phyloP scores from a whole-genome alignment of 1,140 invertebrate genomes.

The Leptoteleia sp. region DNA sequence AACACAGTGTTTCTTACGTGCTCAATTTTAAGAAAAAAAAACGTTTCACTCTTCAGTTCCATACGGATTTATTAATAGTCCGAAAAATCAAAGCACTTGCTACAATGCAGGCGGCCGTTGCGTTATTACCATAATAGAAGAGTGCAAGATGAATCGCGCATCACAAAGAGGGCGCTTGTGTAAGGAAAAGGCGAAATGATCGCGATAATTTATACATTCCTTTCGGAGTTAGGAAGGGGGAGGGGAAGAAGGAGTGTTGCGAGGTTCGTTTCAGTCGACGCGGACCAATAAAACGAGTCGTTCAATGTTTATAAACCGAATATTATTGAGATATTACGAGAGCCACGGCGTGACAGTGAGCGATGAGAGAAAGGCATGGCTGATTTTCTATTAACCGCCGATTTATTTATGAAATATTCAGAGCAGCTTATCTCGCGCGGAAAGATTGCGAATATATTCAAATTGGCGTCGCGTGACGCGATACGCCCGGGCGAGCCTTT shows the following conservation, averaged over 20 bases:
- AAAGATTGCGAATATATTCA: constrained; percentile 68
- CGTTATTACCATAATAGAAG: constrained; percentile 38
- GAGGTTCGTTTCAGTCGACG: constrained; percentile 3
- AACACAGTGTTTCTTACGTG: too few relatives aligned
- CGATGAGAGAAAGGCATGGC: constrained; percentile 70
- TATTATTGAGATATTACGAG: constrained; percentile 77
- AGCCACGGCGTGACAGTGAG: constrained; percentile 74
- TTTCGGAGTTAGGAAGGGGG: too few relatives aligned
- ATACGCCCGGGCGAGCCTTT: constrained; percentile 26
- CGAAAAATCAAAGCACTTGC: constrained; percentile 4
- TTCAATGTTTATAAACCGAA: constrained; percentile 79
- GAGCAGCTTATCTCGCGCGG: constrained; percentile 42
- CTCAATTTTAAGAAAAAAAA: too few relatives aligned
- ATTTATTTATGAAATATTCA: constrained; percentile 81
- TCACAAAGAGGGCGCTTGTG: constrained; percentile 15
- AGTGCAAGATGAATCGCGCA: constrained; percentile 43
- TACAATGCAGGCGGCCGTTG: constrained; percentile 19
- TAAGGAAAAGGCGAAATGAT: constrained; percentile 41
- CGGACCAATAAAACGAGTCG: constrained; percentile 20
- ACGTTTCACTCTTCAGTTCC: too few relatives aligned
- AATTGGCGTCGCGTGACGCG: constrained; percentile 61
- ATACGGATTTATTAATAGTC: constrained; percentile 3
- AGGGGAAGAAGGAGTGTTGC: constrained; percentile 10
- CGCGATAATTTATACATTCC: constrained; percentile 45
- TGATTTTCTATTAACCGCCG: constrained; percentile 80